Evolutionary conservation across 2,113 vertebrate genomes (phyloP).

Genomic region (Mionectes macconnelli): DNA sequence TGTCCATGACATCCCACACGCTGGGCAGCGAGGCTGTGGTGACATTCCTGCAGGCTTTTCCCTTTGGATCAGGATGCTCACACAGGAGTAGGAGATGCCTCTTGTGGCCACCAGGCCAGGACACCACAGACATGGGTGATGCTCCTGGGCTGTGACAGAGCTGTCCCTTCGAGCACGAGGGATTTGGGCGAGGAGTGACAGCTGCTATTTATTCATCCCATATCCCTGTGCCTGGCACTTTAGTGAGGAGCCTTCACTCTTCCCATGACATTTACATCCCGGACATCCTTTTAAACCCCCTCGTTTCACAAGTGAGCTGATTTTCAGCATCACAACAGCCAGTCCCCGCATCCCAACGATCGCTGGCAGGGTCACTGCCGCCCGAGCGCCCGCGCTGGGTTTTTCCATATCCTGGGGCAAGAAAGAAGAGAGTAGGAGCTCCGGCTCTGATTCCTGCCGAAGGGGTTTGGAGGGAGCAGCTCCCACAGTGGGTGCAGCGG

Average conservation of each 20-base stretch:
- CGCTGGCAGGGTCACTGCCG: neutral
- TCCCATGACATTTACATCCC: accelerated
- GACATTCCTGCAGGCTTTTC: accelerated
- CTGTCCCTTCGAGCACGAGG: neutral
- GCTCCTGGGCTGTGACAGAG: neutral
- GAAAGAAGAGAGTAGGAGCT: accelerated
- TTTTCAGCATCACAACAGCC: neutral
- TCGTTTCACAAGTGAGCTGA: accelerated
- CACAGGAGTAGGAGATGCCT: neutral
- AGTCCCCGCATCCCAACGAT: neutral
- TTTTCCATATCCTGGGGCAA: constrained; percentile 10
- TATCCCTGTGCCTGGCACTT: accelerated
- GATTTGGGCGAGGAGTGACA: neutral
- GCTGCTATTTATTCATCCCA: accelerated
- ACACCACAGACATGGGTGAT: accelerated
- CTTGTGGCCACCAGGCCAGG: neutral
- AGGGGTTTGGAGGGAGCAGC: neutral
- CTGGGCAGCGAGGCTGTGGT: neutral
- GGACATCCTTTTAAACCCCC: accelerated
- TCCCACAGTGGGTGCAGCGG: accelerated
- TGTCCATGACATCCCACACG: accelerated
- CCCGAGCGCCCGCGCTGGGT: neutral
- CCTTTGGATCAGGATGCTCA: accelerated
- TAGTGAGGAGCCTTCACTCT: neutral
- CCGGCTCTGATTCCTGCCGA: accelerated